Evolutionary conservation across 2,888 invertebrate species (phyloP).

Genomic region (Aphrophora alni): DNA sequence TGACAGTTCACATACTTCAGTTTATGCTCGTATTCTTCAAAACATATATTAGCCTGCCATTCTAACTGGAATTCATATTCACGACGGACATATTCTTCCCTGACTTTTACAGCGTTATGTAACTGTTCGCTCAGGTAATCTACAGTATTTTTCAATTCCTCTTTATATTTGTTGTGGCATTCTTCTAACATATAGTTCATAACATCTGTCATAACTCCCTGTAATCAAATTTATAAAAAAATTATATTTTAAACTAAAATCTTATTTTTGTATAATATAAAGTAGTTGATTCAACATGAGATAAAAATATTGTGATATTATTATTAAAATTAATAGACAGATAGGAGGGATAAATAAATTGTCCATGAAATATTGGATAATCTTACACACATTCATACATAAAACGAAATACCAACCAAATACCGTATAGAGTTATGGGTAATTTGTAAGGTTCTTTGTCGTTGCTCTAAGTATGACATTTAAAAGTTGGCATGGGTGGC

Average conservation of each 20-base stretch:
- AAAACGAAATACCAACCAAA: too few relatives aligned
- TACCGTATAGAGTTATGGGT: too few relatives aligned
- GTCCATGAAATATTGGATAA: too few relatives aligned
- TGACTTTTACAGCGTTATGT: background rate
- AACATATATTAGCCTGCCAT: constrained; percentile 32
- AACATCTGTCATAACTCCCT: constrained; percentile 38
- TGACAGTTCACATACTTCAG: constrained; percentile 24
- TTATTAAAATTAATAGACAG: too few relatives aligned
- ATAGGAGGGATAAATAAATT: too few relatives aligned
- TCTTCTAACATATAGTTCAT: constrained; percentile 41
- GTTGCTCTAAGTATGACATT: too few relatives aligned
- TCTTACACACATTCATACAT: too few relatives aligned
- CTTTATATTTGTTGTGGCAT: constrained; percentile 50
- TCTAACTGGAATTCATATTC: constrained; percentile 50
- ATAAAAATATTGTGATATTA: too few relatives aligned
- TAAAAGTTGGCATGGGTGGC: too few relatives aligned
- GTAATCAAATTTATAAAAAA: background rate
- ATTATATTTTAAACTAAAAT: background rate
- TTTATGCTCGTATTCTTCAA: constrained; percentile 35
- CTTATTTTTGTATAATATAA: background rate
- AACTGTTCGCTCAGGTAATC: constrained; percentile 56
- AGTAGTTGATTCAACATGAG: too few relatives aligned
- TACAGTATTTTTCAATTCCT: constrained; percentile 41
- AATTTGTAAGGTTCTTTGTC: too few relatives aligned
- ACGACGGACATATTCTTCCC: constrained; percentile 42